Conservation (phyloP, 2,888 invertebrate species). For the Megastigmus dorsalis region DNA sequence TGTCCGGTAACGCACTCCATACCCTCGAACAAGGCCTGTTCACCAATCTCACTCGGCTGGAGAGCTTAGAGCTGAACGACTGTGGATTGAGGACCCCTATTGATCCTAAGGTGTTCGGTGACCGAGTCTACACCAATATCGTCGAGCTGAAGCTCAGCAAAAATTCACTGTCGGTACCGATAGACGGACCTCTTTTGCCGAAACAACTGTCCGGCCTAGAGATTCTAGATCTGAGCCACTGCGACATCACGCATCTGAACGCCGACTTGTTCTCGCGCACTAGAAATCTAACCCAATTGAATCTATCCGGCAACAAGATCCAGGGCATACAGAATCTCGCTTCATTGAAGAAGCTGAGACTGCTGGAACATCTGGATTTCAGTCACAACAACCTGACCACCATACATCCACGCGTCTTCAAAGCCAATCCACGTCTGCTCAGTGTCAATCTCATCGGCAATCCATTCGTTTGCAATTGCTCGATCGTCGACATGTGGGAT, state of each 20-base stretch:
- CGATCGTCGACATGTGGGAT: conserved; percentile 83
- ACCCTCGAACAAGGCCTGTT: conserved; percentile 82
- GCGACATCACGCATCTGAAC: conserved; percentile 79
- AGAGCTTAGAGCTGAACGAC: conserved; percentile 81
- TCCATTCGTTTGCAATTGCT: conserved; percentile 83
- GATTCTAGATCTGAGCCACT: conserved; percentile 81
- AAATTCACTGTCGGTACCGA: conserved; percentile 80
- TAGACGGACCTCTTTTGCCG: conserved; percentile 79
- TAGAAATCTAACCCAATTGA: conserved; percentile 79
- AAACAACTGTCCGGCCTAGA: conserved; percentile 80
- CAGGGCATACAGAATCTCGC: conserved; percentile 76
- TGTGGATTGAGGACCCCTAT: conserved; percentile 81
- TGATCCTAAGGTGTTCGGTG: conserved; percentile 82
- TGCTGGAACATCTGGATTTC: conserved; percentile 79
- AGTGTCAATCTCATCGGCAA: conserved; percentile 81
- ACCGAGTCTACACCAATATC: conserved; percentile 80
- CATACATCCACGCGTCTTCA: conserved; percentile 77
- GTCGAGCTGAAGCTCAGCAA: conserved; percentile 82
- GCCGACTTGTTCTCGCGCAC: conserved; percentile 79
- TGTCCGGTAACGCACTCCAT: conserved; percentile 82
- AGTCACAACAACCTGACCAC: conserved; percentile 80
- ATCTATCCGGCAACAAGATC: conserved; percentile 79
- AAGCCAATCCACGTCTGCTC: conserved; percentile 77
- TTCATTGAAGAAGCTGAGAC: conserved; percentile 77
- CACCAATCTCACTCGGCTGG: conserved; percentile 80